phyloP scores from a whole-genome alignment of 2,797 vertebrate genomes.

The Naso thynnoides region DNA sequence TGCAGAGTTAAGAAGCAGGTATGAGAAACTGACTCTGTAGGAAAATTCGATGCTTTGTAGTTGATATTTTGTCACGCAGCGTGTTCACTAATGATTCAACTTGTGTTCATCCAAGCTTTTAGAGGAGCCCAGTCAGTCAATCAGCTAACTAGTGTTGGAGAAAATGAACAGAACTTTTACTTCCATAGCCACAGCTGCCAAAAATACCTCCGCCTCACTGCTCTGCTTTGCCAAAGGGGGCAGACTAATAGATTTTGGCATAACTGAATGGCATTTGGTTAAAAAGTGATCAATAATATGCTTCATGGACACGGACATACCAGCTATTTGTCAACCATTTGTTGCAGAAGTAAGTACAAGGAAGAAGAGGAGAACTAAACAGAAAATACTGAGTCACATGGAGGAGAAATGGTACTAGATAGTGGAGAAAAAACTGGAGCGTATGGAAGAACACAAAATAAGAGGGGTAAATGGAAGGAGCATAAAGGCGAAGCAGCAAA shows the following conservation, averaged over 20 bases:
- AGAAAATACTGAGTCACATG: background rate
- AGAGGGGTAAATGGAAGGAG: conserved; percentile 23
- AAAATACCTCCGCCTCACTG: background rate
- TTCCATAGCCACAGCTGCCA: background rate
- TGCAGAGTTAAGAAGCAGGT: background rate
- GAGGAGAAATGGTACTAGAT: background rate
- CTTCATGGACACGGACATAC: background rate
- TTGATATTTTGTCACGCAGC: background rate
- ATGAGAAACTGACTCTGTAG: background rate
- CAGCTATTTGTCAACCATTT: background rate
- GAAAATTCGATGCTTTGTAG: background rate
- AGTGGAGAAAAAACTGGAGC: background rate
- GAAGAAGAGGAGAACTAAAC: background rate
- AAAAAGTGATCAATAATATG: background rate
- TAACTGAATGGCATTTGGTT: background rate
- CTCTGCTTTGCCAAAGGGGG: background rate
- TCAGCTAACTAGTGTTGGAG: background rate
- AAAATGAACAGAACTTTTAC: background rate
- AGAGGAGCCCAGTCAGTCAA: background rate
- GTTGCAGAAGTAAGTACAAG: background rate
- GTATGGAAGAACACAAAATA: conserved; percentile 7
- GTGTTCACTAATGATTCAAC: background rate
- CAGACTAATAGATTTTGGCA: background rate
- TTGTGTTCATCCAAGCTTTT: background rate
- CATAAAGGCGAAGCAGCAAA: conserved; percentile 4